Percentiles rank a stretch among this genome's conserved stretches.
phyloP scores from a whole-genome alignment of 2,797 vertebrate genomes.

The Simalia tracyae region DNA sequence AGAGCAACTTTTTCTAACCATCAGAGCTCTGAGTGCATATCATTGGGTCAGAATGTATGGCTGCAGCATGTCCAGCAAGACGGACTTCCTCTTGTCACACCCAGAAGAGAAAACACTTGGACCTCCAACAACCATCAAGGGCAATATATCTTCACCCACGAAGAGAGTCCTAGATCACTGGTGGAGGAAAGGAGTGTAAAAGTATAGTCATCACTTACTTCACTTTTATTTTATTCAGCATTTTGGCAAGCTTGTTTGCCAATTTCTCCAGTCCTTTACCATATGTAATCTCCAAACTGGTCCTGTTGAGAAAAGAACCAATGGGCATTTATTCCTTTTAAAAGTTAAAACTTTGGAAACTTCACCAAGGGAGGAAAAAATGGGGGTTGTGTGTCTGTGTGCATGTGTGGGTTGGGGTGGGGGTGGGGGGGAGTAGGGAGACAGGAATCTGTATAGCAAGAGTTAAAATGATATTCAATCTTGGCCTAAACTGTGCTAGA shows the following conservation, averaged over 20 bases:
- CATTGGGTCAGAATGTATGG: neutral
- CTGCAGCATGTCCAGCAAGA: neutral
- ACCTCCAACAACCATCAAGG: neutral
- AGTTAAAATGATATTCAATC: neutral
- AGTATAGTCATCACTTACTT: constrained; percentile 77
- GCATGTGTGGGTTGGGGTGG: neutral
- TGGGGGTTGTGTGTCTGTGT: neutral
- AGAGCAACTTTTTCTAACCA: neutral
- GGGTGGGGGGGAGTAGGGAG: too few species aligned
- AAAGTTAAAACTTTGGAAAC: constrained; percentile 20
- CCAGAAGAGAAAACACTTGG: neutral
- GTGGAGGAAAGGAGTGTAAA: neutral
- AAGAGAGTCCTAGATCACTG: neutral
- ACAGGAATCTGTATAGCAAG: neutral
- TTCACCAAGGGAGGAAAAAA: neutral
- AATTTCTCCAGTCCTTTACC: constrained; percentile 86
- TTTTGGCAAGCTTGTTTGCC: constrained; percentile 79
- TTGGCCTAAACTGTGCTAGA: neutral
- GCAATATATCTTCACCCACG: too few species aligned
- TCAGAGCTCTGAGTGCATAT: neutral
- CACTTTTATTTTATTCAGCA: constrained; percentile 78
- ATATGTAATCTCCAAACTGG: constrained; percentile 82
- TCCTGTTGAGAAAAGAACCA: constrained; percentile 67
- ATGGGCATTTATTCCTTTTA: constrained; percentile 18
- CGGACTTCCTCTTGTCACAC: neutral